Evolutionary conservation across 2,888 invertebrate genomes (phyloP).

Genomic region (Diloba caeruleocephala): DNA sequence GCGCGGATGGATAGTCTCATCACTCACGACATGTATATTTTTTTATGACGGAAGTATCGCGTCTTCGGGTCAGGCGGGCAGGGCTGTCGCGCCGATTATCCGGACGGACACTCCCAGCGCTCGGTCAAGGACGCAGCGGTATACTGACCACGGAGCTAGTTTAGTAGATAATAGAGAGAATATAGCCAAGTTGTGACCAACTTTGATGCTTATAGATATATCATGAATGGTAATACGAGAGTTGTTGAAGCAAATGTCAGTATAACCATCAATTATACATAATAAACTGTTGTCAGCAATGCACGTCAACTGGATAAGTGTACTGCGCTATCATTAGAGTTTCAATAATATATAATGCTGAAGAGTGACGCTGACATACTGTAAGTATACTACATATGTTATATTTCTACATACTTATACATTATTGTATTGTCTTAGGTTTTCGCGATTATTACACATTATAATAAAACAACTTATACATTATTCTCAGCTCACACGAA

Average conservation of each 20-base stretch:
- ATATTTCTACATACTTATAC: neutral
- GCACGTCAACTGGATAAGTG: neutral
- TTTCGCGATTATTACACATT: too few species aligned
- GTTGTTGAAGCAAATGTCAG: neutral
- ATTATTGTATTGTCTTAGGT: too few species aligned
- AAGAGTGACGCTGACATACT: neutral
- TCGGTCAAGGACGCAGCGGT: slow-evolving; percentile 43
- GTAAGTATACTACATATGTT: neutral
- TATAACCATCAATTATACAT: neutral
- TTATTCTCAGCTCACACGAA: too few species aligned
- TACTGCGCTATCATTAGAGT: neutral
- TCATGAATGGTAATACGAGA: neutral
- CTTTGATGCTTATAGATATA: neutral
- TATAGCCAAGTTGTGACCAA: neutral
- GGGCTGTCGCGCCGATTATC: slow-evolving; percentile 15
- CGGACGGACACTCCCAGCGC: slow-evolving; percentile 33
- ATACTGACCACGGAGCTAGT: slow-evolving; percentile 32
- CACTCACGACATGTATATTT: slow-evolving; percentile 39
- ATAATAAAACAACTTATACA: too few species aligned
- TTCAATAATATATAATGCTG: too few species aligned
- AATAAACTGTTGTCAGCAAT: neutral
- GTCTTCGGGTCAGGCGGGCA: too few species aligned
- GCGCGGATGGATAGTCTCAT: slow-evolving; percentile 9
- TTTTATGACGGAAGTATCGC: slow-evolving; percentile 22
- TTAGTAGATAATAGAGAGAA: slow-evolving; percentile 18